Conservation (phyloP, 1,140 invertebrate species). For the Stegodyphus mimosarum region DNA sequence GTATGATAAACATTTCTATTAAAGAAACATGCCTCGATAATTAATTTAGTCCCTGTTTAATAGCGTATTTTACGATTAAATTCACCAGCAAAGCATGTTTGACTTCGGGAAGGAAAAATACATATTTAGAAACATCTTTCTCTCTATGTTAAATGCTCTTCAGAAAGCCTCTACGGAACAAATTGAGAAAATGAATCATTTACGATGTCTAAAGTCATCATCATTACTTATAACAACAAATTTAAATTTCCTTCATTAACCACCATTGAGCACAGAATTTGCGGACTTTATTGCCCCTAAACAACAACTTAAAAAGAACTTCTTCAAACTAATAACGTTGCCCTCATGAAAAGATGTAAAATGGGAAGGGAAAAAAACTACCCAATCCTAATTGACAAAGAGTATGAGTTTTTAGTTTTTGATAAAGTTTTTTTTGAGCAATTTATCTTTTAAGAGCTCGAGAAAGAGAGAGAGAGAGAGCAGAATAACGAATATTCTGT, state of each 20-base stretch:
- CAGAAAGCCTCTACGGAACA: too few species aligned
- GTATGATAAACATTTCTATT: too few species aligned
- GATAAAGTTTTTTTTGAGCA: not conserved
- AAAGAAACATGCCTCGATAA: too few species aligned
- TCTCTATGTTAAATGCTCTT: too few species aligned
- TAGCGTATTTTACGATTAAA: too few species aligned
- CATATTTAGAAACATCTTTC: too few species aligned
- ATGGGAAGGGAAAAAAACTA: not conserved
- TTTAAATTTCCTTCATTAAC: constrained; percentile 7
- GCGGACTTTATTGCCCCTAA: constrained; percentile 1
- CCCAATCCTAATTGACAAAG: not conserved
- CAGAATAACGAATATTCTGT: constrained; percentile 32
- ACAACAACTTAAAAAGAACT: not conserved
- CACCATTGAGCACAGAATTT: constrained; percentile 1
- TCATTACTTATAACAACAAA: constrained; percentile 13
- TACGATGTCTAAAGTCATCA: constrained; percentile 19
- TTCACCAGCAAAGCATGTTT: too few species aligned
- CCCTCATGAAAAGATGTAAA: not conserved
- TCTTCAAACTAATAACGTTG: not conserved
- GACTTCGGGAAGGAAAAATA: too few species aligned
- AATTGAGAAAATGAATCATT: constrained; percentile 7
- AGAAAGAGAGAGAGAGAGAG: not conserved
- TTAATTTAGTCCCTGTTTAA: too few species aligned
- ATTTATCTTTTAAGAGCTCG: constrained; percentile 38
- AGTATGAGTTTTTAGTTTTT: not conserved